Evolutionary conservation across 2,113 vertebrate genomes (phyloP).

Genomic region (Phoenicopterus ruber): DNA sequence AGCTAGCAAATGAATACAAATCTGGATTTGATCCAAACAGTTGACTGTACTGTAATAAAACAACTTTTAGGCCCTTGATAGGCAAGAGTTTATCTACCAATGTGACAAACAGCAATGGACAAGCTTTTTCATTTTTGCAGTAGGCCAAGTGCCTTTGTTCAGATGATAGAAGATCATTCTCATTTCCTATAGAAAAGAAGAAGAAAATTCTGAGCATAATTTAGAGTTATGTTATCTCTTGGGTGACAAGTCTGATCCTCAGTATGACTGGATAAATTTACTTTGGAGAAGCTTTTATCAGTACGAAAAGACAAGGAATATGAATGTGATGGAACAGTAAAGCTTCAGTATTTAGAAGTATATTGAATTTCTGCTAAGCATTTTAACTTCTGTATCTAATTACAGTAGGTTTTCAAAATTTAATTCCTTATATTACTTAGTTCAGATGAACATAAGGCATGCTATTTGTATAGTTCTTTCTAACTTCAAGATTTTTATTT

Average conservation of each 20-base stretch:
- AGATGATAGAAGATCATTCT: background rate
- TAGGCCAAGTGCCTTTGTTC: slow-evolving; percentile 1
- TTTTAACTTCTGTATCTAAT: background rate
- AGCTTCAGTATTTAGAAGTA: background rate
- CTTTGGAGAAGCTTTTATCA: background rate
- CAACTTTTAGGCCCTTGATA: background rate
- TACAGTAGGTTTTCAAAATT: background rate
- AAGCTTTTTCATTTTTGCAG: background rate
- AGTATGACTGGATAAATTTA: background rate
- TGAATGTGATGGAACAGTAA: background rate
- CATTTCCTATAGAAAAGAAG: background rate
- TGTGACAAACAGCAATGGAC: background rate
- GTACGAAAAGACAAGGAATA: background rate
- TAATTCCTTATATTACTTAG: background rate
- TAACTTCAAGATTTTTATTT: background rate
- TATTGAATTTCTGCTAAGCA: background rate
- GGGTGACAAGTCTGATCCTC: background rate
- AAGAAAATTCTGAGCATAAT: background rate
- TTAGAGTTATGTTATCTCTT: background rate
- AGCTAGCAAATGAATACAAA: background rate
- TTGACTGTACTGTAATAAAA: background rate
- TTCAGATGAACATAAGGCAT: background rate
- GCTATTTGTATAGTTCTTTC: background rate
- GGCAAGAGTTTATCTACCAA: background rate
- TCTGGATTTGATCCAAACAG: slow-evolving; percentile 1